phyloP scores from a whole-genome alignment of 2,888 invertebrate genomes.

The Tribolium freemani region DNA sequence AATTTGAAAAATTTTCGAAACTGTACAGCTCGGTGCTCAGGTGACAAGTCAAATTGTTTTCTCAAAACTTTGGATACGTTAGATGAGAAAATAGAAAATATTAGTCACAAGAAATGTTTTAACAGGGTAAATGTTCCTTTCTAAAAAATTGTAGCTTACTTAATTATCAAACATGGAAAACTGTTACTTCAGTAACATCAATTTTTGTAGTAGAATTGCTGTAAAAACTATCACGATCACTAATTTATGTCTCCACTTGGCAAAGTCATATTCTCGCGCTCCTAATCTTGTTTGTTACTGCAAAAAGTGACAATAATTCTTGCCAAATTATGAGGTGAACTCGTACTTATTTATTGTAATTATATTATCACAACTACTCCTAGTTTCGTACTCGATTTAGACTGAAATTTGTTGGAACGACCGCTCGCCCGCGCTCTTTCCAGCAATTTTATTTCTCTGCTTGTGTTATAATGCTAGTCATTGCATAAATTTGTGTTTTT shows the following conservation, averaged over 20 bases:
- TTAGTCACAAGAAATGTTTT: no score
- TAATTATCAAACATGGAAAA: no score
- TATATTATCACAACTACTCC: slow-evolving; percentile 15
- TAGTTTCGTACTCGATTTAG: slow-evolving; percentile 40
- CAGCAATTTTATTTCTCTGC: slow-evolving; percentile 42
- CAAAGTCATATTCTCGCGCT: slow-evolving; percentile 3
- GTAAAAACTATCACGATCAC: neutral
- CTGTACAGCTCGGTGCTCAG: no score
- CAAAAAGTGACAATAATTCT: slow-evolving; percentile 42
- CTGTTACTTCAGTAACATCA: no score
- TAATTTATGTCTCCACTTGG: neutral
- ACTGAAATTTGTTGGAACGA: slow-evolving; percentile 44
- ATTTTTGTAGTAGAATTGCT: no score
- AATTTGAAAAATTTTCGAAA: no score
- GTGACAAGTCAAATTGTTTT: no score
- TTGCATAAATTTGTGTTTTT: slow-evolving; percentile 37
- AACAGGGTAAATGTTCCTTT: no score
- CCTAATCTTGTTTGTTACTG: slow-evolving; percentile 17
- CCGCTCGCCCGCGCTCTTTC: neutral
- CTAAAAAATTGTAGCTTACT: no score
- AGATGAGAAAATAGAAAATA: no score
- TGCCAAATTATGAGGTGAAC: slow-evolving; percentile 39
- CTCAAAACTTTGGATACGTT: no score
- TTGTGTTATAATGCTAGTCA: slow-evolving; percentile 57
- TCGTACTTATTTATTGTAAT: slow-evolving; percentile 32